Conservation (phyloP, 2,113 vertebrate species). For the Lonchura striata region DNA sequence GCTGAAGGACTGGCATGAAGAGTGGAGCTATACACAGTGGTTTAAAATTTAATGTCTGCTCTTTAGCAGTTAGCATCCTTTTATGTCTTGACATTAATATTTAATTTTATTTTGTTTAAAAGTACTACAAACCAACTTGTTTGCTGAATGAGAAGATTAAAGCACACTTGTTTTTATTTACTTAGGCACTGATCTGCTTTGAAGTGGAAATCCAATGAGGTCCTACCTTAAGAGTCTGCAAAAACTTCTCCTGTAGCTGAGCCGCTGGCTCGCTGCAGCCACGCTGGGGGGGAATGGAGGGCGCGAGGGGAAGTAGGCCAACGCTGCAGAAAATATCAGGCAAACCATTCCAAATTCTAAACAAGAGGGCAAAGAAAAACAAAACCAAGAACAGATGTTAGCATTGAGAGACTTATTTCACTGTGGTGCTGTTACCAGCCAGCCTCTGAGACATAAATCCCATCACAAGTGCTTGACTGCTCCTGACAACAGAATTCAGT, state of each 20-base stretch:
- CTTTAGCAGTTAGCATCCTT: slow-evolving; percentile 36
- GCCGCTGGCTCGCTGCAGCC: slow-evolving; percentile 92
- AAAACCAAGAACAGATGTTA: slow-evolving; percentile 17
- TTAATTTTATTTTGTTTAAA: slow-evolving; percentile 52
- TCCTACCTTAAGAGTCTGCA: slow-evolving; percentile 88
- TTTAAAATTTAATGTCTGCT: slow-evolving; percentile 43
- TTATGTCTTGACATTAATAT: slow-evolving; percentile 37
- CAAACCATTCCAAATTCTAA: slow-evolving; percentile 88
- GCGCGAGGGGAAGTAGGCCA: slow-evolving; percentile 91
- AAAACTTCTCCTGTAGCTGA: slow-evolving; percentile 93
- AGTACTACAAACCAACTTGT: slow-evolving; percentile 28
- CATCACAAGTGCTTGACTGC: background rate
- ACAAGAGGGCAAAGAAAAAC: slow-evolving; percentile 17
- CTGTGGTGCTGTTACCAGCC: background rate
- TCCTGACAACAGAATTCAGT: background rate
- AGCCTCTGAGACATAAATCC: background rate
- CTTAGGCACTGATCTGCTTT: slow-evolving; percentile 20
- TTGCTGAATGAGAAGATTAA: slow-evolving; percentile 48
- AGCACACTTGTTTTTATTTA: slow-evolving; percentile 28
- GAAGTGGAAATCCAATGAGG: background rate
- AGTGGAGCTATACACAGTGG: background rate
- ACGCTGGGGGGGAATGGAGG: slow-evolving; percentile 94
- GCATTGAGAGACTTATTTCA: background rate
- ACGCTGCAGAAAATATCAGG: slow-evolving; percentile 83
- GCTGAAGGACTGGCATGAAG: background rate